A percentile compares a stretch with the other conserved stretches of the same genome.
phyloP scores from a whole-genome alignment of 2,113 vertebrate genomes.

The Campylomormyrus numenius region DNA sequence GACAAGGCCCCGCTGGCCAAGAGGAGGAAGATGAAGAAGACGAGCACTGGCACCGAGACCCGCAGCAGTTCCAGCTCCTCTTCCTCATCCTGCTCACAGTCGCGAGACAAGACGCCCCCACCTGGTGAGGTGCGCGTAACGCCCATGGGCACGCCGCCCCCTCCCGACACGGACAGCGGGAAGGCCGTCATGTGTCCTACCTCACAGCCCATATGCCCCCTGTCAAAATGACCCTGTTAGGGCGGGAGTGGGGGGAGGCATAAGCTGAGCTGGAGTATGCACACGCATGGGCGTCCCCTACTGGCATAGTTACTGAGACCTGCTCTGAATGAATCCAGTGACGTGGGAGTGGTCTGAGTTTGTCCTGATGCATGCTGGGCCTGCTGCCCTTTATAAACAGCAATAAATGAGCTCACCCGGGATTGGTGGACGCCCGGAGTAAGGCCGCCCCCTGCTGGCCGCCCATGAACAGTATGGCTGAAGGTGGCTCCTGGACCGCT shows the following conservation, averaged over 20 bases:
- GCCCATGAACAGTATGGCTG: not conserved
- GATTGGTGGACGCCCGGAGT: not conserved
- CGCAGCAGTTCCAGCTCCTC: slow-evolving; percentile 15
- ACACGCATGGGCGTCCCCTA: not conserved
- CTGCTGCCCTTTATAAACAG: slow-evolving; percentile 4
- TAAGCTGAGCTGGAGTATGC: not conserved
- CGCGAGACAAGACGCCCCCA: not conserved
- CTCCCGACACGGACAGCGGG: not conserved
- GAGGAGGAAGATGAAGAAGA: slow-evolving; percentile 97
- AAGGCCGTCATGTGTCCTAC: not conserved
- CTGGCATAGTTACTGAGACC: not conserved
- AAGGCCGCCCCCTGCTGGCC: not conserved
- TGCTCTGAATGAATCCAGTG: not conserved
- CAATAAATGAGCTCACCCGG: slow-evolving; percentile 1
- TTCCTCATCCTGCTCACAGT: slow-evolving; percentile 13
- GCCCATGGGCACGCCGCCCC: not conserved
- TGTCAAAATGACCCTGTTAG: not conserved
- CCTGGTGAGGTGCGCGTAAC: not conserved
- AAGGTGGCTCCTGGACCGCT: not conserved
- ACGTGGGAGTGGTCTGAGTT: not conserved
- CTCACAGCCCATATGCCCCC: not conserved
- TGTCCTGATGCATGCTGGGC: not conserved
- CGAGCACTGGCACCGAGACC: slow-evolving; percentile 88
- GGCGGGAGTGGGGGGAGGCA: not conserved
- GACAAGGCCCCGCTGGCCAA: slow-evolving; percentile 79